Evolutionary conservation across 1,140 invertebrate genomes (phyloP), one percentile per base, ranked within the genome.

Genomic region (Drosophila mayri): DNA sequence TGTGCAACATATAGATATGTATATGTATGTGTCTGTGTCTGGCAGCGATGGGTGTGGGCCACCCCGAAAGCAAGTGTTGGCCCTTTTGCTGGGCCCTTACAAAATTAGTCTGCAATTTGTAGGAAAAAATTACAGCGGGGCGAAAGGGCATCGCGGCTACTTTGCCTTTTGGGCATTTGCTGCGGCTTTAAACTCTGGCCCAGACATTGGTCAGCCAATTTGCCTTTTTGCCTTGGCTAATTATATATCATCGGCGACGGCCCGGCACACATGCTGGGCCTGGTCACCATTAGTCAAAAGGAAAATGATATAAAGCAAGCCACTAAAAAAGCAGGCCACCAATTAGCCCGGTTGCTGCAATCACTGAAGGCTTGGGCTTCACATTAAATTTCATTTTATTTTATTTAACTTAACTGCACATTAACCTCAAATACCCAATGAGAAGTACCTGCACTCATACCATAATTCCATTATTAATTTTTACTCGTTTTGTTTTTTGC

Each of bases 31-130:
- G 14, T 35, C 11, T 37, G 32, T 54, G n/a, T 52, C 14, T 63
- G 16, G 38, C 4, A 25, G 28, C n/a, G 8, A 63, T 40, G 47
- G 49, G 58, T 43, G 25, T 38, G 62, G 44, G 49, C 66, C 81
- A 85, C 80, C 50, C 50, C 50, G 32, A 78, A 86, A 66, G 54
- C 57, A 78, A 74, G 59, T 70, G 47, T 75, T 55, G 57, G 64
- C 60, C 66, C 58, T 81, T 79, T 76, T 62, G 46, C 50, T 46
- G 22, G 76, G 35, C 43, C 52, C 76, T 81, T 71, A 87, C 68
- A 46, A 90, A 88, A 88, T 88, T 84, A 88, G 80, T 87, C 67
- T 80, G 83, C 76, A 83, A 81, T 86, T 86, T 85, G 67, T 76
- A 55, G 61, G 44, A 62, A 67, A 63, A 63, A 47, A 55, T 64